phyloP scores from a whole-genome alignment of 1,140 invertebrate genomes.

The Eriocheir sinensis region DNA sequence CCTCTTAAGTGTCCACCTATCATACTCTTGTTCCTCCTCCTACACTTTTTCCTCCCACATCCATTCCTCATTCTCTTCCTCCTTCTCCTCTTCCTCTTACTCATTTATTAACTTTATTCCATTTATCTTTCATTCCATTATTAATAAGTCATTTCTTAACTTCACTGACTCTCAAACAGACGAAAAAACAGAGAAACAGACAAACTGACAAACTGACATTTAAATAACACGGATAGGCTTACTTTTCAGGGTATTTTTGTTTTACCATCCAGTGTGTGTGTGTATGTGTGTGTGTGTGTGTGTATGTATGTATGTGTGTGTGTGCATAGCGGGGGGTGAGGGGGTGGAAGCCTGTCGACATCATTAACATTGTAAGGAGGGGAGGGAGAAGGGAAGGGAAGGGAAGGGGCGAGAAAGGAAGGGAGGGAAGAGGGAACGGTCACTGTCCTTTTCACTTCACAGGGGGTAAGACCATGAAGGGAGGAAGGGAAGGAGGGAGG shows the following conservation, averaged over 20 bases:
- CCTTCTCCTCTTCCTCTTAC: not conserved
- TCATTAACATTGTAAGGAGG: not conserved
- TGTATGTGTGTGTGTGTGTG: not conserved
- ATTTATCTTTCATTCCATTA: not conserved
- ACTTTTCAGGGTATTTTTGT: no score
- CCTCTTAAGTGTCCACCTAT: no score
- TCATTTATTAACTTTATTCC: not conserved
- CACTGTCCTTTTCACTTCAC: not conserved
- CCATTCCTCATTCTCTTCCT: not conserved
- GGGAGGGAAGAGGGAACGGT: no score
- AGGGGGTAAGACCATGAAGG: not conserved
- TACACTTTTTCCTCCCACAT: no score
- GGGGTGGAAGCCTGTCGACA: not conserved
- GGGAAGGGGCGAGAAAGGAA: no score
- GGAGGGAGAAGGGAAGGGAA: no score
- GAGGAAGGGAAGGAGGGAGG: not conserved
- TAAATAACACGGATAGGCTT: not conserved
- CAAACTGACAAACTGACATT: not conserved
- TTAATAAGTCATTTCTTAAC: not conserved
- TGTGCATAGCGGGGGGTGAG: not conserved
- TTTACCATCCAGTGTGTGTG: not conserved
- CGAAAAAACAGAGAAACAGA: not conserved
- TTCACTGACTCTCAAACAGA: not conserved
- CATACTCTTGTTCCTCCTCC: no score
- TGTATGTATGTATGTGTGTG: not conserved